phyloP scores from a whole-genome alignment of 2,888 invertebrate genomes.

The Drosophila subsilvestris region DNA sequence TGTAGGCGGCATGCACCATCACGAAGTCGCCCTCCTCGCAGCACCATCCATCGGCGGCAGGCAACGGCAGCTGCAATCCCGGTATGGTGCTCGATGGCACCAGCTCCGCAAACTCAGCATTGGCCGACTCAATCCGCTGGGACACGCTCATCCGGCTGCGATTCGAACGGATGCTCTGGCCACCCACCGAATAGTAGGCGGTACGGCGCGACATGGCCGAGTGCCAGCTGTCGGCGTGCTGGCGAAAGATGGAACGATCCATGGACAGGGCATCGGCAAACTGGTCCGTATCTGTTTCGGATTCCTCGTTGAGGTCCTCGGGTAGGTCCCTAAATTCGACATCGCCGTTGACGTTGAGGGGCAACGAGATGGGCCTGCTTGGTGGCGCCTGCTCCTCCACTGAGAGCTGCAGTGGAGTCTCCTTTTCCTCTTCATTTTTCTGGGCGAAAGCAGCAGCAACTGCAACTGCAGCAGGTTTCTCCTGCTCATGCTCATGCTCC shows the following conservation, averaged over 20 bases:
- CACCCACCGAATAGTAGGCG: conserved; percentile 91
- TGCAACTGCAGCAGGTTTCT: background rate
- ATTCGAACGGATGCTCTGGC: conserved; percentile 88
- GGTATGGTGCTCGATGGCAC: conserved; percentile 68
- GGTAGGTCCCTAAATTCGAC: conserved; percentile 54
- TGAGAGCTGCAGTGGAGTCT: background rate
- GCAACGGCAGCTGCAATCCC: conserved; percentile 88
- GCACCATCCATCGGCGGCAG: conserved; percentile 88
- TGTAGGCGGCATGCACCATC: conserved; percentile 94
- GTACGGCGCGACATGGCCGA: conserved; percentile 91
- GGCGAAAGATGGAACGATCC: conserved; percentile 80
- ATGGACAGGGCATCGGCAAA: conserved; percentile 82
- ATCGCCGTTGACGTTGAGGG: background rate
- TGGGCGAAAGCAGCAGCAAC: too few relatives aligned
- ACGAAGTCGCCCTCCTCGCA: conserved; percentile 90
- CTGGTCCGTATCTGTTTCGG: conserved; percentile 48
- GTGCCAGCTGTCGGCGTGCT: conserved; percentile 91
- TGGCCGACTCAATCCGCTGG: conserved; percentile 72
- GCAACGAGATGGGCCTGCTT: background rate
- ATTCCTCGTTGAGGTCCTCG: conserved; percentile 36
- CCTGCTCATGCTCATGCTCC: background rate
- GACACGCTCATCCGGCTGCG: conserved; percentile 67
- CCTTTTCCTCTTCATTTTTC: too few relatives aligned
- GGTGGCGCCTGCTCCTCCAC: background rate
- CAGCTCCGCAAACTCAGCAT: conserved; percentile 64